Evolutionary conservation across 1,140 invertebrate species (phyloP).

Genomic region (Drosophila nigrodunni): DNA sequence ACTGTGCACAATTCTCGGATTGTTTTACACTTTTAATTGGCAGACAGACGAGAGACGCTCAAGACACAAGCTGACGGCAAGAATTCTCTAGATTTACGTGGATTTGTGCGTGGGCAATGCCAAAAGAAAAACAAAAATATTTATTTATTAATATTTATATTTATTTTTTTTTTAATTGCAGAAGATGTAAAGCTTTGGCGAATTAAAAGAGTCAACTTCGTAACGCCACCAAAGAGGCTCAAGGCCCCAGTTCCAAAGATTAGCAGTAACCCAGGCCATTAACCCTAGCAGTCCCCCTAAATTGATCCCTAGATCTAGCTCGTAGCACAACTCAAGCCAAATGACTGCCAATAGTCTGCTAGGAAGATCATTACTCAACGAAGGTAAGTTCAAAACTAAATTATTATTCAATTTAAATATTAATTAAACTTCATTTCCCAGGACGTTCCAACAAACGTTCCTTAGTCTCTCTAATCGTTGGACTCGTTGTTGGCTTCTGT

Average conservation of each 20-base stretch:
- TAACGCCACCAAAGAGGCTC: conserved; percentile 65
- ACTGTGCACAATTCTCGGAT: conserved; percentile 29
- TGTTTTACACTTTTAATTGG: conserved; percentile 47
- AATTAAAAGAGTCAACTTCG: conserved; percentile 23
- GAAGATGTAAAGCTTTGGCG: conserved; percentile 60
- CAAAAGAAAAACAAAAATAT: not conserved
- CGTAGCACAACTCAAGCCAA: conserved; percentile 43
- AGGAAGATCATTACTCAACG: conserved; percentile 70
- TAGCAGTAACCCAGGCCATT: not conserved
- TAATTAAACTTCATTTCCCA: conserved; percentile 4
- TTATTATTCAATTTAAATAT: not conserved
- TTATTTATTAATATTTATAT: not conserved
- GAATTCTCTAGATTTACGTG: not conserved
- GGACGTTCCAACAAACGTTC: conserved; percentile 81
- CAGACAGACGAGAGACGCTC: conserved; percentile 12
- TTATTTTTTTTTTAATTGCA: conserved; percentile 32
- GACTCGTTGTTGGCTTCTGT: conserved; percentile 78
- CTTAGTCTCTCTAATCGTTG: conserved; percentile 75
- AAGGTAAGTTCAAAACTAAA: conserved; percentile 54
- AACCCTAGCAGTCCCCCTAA: not conserved
- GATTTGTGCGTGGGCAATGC: not conserved
- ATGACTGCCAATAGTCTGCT: conserved; percentile 77
- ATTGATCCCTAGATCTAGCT: not conserved
- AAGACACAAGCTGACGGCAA: conserved; percentile 6
- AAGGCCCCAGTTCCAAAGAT: conserved; percentile 23